Base-by-base conservation (phyloP, 2,797 vertebrate species). In the Gymnopithys bicolor region DNA sequence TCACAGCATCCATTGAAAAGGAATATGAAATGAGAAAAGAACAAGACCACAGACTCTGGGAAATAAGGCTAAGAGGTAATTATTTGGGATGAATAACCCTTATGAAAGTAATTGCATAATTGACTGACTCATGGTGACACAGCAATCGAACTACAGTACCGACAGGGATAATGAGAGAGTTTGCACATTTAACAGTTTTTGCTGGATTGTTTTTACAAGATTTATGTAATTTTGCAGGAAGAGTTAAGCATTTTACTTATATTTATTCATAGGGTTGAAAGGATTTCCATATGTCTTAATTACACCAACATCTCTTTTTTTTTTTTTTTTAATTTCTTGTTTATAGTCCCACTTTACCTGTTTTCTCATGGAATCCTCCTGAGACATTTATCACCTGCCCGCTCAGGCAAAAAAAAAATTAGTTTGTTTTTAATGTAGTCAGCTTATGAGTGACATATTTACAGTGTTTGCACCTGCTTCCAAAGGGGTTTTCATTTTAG, bases 41-140 rank as follows among this genome's bases (percentile, higher is more conserved):
- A 7, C 25, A 80, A 80, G 67, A 17, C 8, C 2, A 2, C 19
- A 67, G 73, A 68, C 49, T 60, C 52, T 87, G 66, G 60, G 43
- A 84, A 95, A 35, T 53, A 24, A 82, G 70, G 19, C 79, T 60
- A 10, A 67, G 62, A 56, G 49, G 30, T 32, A 67, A 87, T 60
- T 81, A 45, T 51, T 75, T 83, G 45, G 70, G 49, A 80, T 83
- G 5, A 94, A 75, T 88, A 53, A 17, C 21, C 41, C 51, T 58
- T 62, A 13, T 91, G 59, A 82, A 75, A 89, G 45, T 55, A 69
- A 48, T 30, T 83, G 51, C 7, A 3, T 89, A 74, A 88, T 64
- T 86, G 77, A 68, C 73, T 88, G 73, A 46, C 66, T 94, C 73
- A 77, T 19, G 27, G 70, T 96, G 83, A 93, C 80, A 73, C 73